Evolutionary conservation across 2,797 vertebrate genomes (phyloP).

Genomic region (Emydoidea blandingii): DNA sequence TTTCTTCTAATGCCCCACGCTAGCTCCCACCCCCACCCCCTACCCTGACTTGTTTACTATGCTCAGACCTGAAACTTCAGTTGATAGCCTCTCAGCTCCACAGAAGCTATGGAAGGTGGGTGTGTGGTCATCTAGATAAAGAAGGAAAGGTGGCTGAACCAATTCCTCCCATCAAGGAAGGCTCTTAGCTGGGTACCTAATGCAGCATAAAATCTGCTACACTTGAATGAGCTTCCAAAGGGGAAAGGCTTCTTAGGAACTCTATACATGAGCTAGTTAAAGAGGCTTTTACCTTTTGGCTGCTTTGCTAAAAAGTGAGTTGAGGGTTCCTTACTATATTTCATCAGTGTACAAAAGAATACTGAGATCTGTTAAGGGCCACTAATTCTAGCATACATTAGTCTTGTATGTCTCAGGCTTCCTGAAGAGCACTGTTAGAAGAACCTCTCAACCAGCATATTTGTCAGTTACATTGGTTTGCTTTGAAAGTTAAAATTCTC

Average conservation of each 20-base stretch:
- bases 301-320: background rate
- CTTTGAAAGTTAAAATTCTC: background rate
- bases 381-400: background rate
- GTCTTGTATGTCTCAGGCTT: background rate
- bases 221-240: background rate
- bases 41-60: background rate
- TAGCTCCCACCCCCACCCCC: background rate
- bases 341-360: background rate
- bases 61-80: background rate
- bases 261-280: background rate
- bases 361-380: background rate
- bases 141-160: background rate
- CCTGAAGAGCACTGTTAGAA: background rate
- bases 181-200: background rate
- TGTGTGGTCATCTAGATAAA: fast-evolving
- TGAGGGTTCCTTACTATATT: background rate
- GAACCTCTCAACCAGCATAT: background rate
- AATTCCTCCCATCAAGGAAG: background rate
- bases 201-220: fast-evolving
- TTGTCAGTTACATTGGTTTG: background rate
- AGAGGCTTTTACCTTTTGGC: background rate
- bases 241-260: background rate
- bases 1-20: too few relatives aligned
- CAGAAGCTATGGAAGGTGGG: background rate
- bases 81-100: background rate